phyloP scores from a whole-genome alignment of 2,888 invertebrate species.

The Drosophila colorata region DNA sequence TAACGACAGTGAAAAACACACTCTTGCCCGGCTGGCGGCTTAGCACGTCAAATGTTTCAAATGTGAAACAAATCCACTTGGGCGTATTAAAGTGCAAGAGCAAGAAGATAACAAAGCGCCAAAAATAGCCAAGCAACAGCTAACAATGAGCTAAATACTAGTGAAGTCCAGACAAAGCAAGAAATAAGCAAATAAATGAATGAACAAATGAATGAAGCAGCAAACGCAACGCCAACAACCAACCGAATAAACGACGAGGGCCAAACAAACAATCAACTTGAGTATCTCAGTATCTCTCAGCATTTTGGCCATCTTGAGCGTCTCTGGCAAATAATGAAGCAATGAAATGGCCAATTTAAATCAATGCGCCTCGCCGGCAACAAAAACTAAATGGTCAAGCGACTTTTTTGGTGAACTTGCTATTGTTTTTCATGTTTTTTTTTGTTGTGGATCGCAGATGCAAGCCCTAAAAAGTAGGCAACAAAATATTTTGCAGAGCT shows the following conservation, averaged over 20 bases:
- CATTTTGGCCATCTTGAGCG: slow-evolving; percentile 25
- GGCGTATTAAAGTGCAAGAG: slow-evolving; percentile 9
- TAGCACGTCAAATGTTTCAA: slow-evolving; percentile 3
- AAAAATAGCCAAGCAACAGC: slow-evolving; percentile 12
- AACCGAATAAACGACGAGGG: slow-evolving; percentile 19
- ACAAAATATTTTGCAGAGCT: not conserved
- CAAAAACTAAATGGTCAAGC: slow-evolving; percentile 45
- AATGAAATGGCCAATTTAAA: slow-evolving; percentile 72
- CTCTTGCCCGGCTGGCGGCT: not conserved
- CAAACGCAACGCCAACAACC: not conserved
- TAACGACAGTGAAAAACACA: slow-evolving; percentile 6
- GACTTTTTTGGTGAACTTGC: slow-evolving; percentile 22
- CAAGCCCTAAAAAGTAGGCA: slow-evolving; percentile 4
- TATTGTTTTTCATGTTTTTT: not conserved
- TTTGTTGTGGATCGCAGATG: not conserved
- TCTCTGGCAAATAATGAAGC: slow-evolving; percentile 59
- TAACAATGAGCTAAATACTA: slow-evolving; percentile 31
- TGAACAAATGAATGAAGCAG: slow-evolving; percentile 17
- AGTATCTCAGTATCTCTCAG: slow-evolving; percentile 45
- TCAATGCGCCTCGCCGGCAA: slow-evolving; percentile 46
- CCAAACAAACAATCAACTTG: slow-evolving; percentile 60
- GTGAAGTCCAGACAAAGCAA: slow-evolving; percentile 40
- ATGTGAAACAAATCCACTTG: slow-evolving; percentile 51
- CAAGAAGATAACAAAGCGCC: not conserved
- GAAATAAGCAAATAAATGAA: slow-evolving; percentile 28